phyloP scores from a whole-genome alignment of 2,113 vertebrate species.

The Sinocyclocheilus grahami region DNA sequence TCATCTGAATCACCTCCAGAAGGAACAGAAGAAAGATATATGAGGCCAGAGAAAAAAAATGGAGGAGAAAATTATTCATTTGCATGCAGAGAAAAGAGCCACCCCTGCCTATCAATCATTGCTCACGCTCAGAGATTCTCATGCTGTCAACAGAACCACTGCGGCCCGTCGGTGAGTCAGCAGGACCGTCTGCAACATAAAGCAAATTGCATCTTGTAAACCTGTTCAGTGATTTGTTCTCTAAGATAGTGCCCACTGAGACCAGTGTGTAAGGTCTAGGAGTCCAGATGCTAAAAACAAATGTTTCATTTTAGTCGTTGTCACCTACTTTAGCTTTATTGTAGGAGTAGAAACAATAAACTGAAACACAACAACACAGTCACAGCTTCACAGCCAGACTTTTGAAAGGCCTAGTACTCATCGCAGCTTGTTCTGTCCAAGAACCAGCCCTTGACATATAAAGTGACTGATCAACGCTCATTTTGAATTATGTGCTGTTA shows the following conservation, averaged over 20 bases:
- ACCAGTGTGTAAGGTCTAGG: slow-evolving; percentile 12
- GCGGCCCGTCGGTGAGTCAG: slow-evolving; percentile 10
- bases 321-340: not conserved
- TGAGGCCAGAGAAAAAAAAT: slow-evolving; percentile 33
- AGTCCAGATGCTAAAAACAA: not conserved
- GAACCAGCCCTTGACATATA: too few species aligned
- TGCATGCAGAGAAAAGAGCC: not conserved
- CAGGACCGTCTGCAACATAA: slow-evolving; percentile 3
- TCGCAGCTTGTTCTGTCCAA: too few species aligned
- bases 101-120: slow-evolving; percentile 9
- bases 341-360: not conserved
- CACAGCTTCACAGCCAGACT: too few species aligned
- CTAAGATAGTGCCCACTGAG: not conserved
- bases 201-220: slow-evolving; percentile 22
- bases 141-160: slow-evolving; percentile 20
- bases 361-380: too few species aligned
- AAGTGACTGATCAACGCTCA: too few species aligned
- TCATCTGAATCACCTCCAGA: slow-evolving; percentile 53
- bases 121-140: not conserved
- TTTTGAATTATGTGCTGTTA: too few species aligned
- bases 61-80: slow-evolving; percentile 29
- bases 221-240: slow-evolving; percentile 11
- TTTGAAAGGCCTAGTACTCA: too few species aligned
- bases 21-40: slow-evolving; percentile 50
- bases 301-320: not conserved